Percentiles rank a stretch among this genome's conserved stretches.
phyloP scores from a whole-genome alignment of 1,140 invertebrate species.

The Camponotus floridanus region DNA sequence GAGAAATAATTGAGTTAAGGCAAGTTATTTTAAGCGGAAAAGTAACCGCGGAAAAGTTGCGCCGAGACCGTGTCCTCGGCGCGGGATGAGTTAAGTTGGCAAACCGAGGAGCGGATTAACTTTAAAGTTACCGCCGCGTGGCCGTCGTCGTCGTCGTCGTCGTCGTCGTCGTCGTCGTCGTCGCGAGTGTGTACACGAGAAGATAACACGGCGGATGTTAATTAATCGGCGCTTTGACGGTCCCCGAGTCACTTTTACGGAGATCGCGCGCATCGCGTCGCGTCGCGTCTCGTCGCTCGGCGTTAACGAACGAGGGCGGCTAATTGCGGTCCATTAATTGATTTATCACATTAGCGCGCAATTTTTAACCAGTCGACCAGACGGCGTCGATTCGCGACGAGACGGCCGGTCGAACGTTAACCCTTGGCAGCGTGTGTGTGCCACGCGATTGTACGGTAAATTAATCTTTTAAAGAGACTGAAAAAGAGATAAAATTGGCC shows the following conservation, averaged over 20 bases:
- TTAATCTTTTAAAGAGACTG: not conserved
- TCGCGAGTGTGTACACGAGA: slow-evolving; percentile 21
- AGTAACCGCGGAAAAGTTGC: slow-evolving; percentile 72
- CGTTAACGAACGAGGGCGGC: slow-evolving; percentile 59
- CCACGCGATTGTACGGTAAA: not conserved
- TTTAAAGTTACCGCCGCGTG: slow-evolving; percentile 54
- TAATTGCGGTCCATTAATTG: slow-evolving; percentile 64
- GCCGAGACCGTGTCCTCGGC: slow-evolving; percentile 14
- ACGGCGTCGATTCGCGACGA: slow-evolving; percentile 14
- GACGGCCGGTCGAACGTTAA: slow-evolving; percentile 31
- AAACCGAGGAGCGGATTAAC: slow-evolving; percentile 62
- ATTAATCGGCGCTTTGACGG: slow-evolving; percentile 53
- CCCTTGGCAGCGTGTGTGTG: not conserved
- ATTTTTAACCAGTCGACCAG: slow-evolving; percentile 44
- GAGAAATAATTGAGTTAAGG: slow-evolving; percentile 76
- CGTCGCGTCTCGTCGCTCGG: slow-evolving; percentile 1
- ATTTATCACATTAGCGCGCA: slow-evolving; percentile 44
- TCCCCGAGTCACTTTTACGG: slow-evolving; percentile 1
- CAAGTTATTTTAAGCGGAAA: slow-evolving; percentile 76
- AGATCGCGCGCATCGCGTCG: not conserved
- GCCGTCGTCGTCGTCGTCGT: not conserved
- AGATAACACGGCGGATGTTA: slow-evolving; percentile 55
- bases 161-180: slow-evolving; percentile 14
- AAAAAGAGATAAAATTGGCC: not conserved
- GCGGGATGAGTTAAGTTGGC: slow-evolving; percentile 55